Evolutionary conservation across 2,113 vertebrate genomes (phyloP).

Genomic region (Taxidea taxus): DNA sequence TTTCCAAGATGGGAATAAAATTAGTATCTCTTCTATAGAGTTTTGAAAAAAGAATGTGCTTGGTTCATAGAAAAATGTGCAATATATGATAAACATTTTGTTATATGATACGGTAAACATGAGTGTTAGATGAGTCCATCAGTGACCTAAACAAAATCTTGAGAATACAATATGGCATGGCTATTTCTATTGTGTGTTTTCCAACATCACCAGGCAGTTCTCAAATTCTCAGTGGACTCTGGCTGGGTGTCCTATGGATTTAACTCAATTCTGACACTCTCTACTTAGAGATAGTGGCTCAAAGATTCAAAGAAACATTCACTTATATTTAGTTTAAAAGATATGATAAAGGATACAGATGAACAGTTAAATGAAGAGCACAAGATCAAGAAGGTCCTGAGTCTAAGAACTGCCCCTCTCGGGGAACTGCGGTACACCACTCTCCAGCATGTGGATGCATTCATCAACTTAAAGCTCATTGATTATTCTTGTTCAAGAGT

Average conservation of each 20-base stretch:
- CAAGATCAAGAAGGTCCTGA: neutral
- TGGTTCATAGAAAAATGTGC: neutral
- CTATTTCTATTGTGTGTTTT: neutral
- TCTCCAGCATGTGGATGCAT: no score
- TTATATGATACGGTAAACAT: neutral
- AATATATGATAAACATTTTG: neutral
- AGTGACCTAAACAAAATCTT: neutral
- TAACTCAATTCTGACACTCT: neutral
- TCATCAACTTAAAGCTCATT: neutral
- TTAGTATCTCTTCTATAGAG: neutral
- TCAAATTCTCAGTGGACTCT: neutral
- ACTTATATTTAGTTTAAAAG: neutral
- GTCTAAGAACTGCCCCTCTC: neutral
- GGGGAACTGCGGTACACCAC: fast-evolving
- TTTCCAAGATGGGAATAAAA: neutral
- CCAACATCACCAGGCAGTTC: neutral
- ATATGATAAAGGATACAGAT: neutral
- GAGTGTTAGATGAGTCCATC: neutral
- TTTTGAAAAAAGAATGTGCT: neutral
- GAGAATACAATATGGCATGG: neutral
- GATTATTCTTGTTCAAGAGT: neutral
- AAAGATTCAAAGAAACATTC: neutral
- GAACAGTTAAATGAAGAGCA: neutral
- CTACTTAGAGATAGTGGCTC: neutral
- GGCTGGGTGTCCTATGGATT: neutral